Base-by-base conservation (phyloP, 2,888 invertebrate species). In the Leucania comma region DNA sequence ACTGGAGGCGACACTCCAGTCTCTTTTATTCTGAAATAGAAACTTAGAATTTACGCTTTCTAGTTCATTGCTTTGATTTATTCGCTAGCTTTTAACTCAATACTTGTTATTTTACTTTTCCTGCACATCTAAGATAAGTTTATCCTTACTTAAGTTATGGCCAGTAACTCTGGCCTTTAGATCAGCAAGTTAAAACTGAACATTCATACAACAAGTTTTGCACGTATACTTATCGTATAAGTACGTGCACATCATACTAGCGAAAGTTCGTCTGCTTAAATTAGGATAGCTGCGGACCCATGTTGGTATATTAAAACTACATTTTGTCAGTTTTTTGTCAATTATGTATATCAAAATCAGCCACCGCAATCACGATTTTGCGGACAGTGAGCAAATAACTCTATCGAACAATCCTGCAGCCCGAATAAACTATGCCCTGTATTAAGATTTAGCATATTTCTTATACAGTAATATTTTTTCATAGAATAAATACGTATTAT, bases 1-100 rank as follows among this genome's bases (percentile, higher is more conserved):
- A 97, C 93, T 26, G 97, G 97, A 0, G 97, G 97, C 56, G 97
- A 96, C 58, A 98, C 95, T 17, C 97, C 97, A 6, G 97, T 97
- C 86, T 97, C 97, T 60, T 96, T 92, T 53, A 94, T 96, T 84
- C 97, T 90, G 85, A n/a, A 89, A 87, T 32, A 65, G 67, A 63
- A 64, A 46, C 0, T n/a, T 26, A 14, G 0, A 29, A 22, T 54
- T 20, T 24, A 9, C 3, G 35, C 10, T 56, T 32, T 50, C 61
- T 46, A 6, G 29, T 51, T 14, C n/a, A 17, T 14, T 50, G 10
- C 3, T 26, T 48, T n/a, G 2, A n/a, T 48, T n/a, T 20, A 26
- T 22, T 51, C 24, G 24, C 5, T 51, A 26, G 24, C 17, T 17
- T 53, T 53, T 17, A 20, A 24, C 10, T 26, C 8, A 17, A 26